A percentile compares a stretch with the other conserved stretches of the same genome.
These are phyloP conservation scores for Misgurnus mizolepis DNA, from an alignment of 2,113 vertebrate species.

Conservation along the genomic window DNA sequence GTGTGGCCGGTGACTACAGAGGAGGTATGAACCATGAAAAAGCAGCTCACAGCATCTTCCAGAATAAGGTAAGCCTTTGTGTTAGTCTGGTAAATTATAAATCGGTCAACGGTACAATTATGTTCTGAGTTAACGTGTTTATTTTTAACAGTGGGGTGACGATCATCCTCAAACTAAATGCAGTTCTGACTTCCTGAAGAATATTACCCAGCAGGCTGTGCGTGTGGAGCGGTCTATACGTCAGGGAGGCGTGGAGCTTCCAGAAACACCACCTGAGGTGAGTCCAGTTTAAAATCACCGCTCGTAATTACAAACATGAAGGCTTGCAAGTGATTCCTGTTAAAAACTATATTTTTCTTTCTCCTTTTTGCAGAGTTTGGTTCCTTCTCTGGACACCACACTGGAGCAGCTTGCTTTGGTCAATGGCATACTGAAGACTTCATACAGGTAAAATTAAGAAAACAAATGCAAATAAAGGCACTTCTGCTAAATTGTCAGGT, in stretches of 20 bases:
- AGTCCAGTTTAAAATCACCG: neutral
- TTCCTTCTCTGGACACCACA: constrained; percentile 66
- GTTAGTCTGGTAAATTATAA: neutral
- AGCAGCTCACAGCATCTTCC: constrained; percentile 75
- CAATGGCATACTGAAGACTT: constrained; percentile 71
- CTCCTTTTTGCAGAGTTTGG: constrained; percentile 57
- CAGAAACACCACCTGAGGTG: constrained; percentile 71
- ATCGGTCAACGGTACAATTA: neutral
- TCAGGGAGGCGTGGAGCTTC: constrained; percentile 72
- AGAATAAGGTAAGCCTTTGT: constrained; percentile 66
- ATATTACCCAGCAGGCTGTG: constrained; percentile 81
- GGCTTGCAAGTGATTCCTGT: neutral
- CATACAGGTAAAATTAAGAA: constrained; percentile 66
- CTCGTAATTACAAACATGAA: neutral
- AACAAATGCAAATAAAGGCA: too few species aligned
- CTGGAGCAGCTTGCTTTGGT: constrained; percentile 78
- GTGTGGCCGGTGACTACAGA: constrained; percentile 77
- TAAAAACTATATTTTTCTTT: constrained; percentile 12
- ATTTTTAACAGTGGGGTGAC: constrained; percentile 73
- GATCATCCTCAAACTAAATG: constrained; percentile 73
- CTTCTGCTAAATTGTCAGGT: too few species aligned
- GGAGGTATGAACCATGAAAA: constrained; percentile 79
- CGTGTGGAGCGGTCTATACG: constrained; percentile 79
- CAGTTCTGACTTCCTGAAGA: constrained; percentile 76
- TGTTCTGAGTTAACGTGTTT: constrained; percentile 18